These are phyloP conservation scores for Remorina albescens DNA, from an alignment of 2,797 vertebrate genomes.

Conservation along the genomic window DNA sequence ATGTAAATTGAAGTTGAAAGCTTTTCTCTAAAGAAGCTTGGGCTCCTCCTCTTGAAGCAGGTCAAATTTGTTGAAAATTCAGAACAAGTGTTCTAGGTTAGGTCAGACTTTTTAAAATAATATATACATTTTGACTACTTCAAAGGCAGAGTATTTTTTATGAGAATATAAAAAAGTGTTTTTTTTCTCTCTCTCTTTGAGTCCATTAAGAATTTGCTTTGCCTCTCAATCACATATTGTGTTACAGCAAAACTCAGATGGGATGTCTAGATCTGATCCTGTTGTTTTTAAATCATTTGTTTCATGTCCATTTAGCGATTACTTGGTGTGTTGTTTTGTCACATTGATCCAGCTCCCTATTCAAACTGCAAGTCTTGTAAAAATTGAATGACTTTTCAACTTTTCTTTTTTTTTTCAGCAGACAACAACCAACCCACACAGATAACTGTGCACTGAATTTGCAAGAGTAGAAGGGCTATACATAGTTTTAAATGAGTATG, in stretches of 20 bases:
- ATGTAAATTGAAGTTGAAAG: conserved; percentile 49
- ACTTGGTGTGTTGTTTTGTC: conserved; percentile 37
- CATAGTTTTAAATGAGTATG: conserved; percentile 55
- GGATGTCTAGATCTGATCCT: conserved; percentile 30
- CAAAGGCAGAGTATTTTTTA: conserved; percentile 73
- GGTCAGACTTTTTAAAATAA: conserved; percentile 50
- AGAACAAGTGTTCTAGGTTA: conserved; percentile 36
- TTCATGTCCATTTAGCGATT: conserved; percentile 40
- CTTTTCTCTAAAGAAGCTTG: conserved; percentile 18
- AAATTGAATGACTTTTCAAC: conserved; percentile 30
- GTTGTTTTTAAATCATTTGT: conserved; percentile 18
- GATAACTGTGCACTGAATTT: conserved; percentile 72
- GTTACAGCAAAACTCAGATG: conserved; percentile 43
- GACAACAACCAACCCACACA: conserved; percentile 46
- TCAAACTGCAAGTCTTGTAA: conserved; percentile 42
- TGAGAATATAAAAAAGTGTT: conserved; percentile 41
- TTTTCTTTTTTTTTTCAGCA: conserved; percentile 1
- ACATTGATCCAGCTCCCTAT: conserved; percentile 36
- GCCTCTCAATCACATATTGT: conserved; percentile 48
- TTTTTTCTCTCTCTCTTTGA: conserved; percentile 49
- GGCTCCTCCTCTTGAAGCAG: conserved; percentile 58
- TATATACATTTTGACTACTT: conserved; percentile 61
- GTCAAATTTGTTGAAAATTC: conserved; percentile 45
- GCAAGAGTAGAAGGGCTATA: conserved; percentile 79
- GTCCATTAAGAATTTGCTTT: conserved; percentile 59